Percentiles rank a stretch among this genome's conserved stretches.
Evolutionary conservation across 1,140 invertebrate genomes (phyloP).

Genomic region (Thaumetopoea pityocampa): DNA sequence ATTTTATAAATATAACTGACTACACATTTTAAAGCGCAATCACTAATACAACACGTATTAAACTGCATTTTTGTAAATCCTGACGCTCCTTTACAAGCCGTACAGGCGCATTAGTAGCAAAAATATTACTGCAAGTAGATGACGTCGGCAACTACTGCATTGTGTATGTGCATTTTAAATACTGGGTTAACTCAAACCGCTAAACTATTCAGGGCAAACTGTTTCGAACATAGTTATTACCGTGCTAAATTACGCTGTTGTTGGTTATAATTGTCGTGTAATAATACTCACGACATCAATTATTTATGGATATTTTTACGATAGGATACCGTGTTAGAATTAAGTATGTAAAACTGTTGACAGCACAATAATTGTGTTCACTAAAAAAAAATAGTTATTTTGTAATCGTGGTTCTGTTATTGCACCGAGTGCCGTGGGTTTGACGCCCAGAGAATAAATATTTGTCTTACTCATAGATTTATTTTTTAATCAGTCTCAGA

Average conservation of each 20-base stretch:
- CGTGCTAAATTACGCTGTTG: conserved; percentile 29
- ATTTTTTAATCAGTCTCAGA: too few species aligned
- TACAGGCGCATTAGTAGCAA: conserved; percentile 67
- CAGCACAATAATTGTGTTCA: too few species aligned
- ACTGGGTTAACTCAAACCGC: conserved; percentile 55
- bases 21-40: conserved; percentile 28
- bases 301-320: too few species aligned
- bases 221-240: conserved; percentile 43
- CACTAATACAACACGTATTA: conserved; percentile 33
- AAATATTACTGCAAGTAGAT: conserved; percentile 72
- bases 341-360: too few species aligned
- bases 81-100: conserved; percentile 52
- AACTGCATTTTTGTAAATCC: conserved; percentile 62
- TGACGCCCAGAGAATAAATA: too few species aligned
- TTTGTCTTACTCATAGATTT: too few species aligned
- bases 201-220: conserved; percentile 54
- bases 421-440: too few species aligned
- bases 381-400: too few species aligned
- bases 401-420: too few species aligned
- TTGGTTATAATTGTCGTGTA: conserved; percentile 26
- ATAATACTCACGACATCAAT: too few species aligned
- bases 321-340: too few species aligned
- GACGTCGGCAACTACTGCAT: conserved; percentile 69
- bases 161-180: conserved; percentile 69
- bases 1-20: conserved; percentile 21